These are phyloP conservation scores for Plusia festucae DNA, from an alignment of 2,888 invertebrate genomes.

Conservation along the genomic window DNA sequence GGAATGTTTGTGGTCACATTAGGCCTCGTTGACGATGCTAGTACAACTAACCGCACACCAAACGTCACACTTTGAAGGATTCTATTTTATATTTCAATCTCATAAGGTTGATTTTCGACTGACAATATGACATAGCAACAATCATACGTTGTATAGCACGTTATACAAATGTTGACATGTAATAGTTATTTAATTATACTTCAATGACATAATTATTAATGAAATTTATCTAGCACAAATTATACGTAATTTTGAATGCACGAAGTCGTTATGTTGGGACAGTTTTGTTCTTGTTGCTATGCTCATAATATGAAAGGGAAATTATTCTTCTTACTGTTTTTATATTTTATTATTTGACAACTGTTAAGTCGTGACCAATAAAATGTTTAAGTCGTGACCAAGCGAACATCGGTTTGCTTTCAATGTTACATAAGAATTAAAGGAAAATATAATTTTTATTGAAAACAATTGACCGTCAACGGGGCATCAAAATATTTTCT, in stretches of 20 bases:
- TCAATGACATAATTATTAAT: background rate
- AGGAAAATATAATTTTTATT: background rate
- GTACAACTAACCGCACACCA: background rate
- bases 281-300: background rate
- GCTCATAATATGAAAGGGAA: background rate
- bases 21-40: conserved; percentile 36
- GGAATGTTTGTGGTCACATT: conserved; percentile 32
- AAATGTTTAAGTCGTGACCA: conserved; percentile 2
- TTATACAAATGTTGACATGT: background rate
- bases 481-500: conserved; percentile 9
- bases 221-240: conserved; percentile 5
- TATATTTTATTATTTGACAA: background rate
- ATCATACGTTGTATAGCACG: background rate
- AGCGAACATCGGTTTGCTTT: too few relatives aligned
- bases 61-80: background rate
- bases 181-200: background rate
- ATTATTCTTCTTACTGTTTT: too few relatives aligned
- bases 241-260: background rate
- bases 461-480: conserved; percentile 24
- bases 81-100: background rate
- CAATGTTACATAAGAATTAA: background rate
- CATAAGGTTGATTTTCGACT: background rate
- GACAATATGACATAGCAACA: background rate
- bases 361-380: background rate
- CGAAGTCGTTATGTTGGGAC: background rate